Base-by-base conservation (phyloP, 2,888 invertebrate species). In the Drosophila atroscutellata region DNA sequence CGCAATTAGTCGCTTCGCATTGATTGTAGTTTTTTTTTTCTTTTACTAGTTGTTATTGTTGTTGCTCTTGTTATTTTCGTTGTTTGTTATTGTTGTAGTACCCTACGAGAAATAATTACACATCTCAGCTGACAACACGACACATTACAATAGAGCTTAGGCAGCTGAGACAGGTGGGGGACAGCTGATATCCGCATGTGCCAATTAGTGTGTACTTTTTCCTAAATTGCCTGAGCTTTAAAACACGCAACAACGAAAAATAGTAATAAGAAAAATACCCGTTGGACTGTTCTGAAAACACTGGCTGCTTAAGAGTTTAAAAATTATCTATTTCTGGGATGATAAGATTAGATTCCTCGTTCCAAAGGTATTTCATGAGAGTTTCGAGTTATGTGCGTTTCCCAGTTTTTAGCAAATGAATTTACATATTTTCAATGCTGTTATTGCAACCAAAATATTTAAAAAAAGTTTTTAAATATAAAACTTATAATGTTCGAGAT, bases 71-170 rank as follows among this genome's bases (percentile, higher is more conserved):
- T 45, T 45, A 7, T 36, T 36, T 0, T 45, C 13, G n/a, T 68
- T 37, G 58, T 56, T 56, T 60, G 54, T 71, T 62, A 52, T 36
- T 47, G 65, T 81, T 68, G 56, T 67, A 49, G 59, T 64, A 61
- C 20, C 28, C 58, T 28, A 65, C 54, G 39, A 66, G 72, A 72
- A 75, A 75, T 75, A 75, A 74, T 76, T 71, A 75, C 69, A 76
- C 59, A 78, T 81, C 85, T 80, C 85, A 86, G 85, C 90, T 88
- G 90, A 86, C 88, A 88, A 88, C 89, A 88, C 86, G 78, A 73
- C 63, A 80, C 75, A 78, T 61, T 59, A 56, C 39, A 36, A 39
- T 36, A 56, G 42, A 57, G 47, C 36, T 49, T 11, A 11, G 36
- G 24, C 34, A 52, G 62, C 55, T 32, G 47, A 36, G 36, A 36